Conservation (phyloP, 2,113 vertebrate genomes). For the Terrapene triunguis region DNA sequence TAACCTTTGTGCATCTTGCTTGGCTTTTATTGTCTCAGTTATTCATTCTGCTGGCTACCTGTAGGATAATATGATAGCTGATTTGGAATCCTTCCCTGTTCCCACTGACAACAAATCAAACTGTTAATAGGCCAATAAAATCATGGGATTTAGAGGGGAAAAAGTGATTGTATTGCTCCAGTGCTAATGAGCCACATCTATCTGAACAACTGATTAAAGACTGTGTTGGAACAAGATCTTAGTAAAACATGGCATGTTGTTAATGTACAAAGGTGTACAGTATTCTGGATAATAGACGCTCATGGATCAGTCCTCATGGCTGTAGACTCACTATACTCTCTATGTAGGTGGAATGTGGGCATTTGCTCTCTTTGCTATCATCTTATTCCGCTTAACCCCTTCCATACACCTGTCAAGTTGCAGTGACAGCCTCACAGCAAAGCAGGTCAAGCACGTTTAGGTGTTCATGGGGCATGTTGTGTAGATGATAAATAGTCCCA, state of each 20-base stretch:
- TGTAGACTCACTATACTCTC: neutral
- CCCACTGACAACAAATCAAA: conserved; percentile 79
- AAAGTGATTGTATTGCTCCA: conserved; percentile 75
- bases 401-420: neutral
- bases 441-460: conserved; percentile 38
- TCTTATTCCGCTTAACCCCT: conserved; percentile 34
- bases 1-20: conserved; percentile 18
- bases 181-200: conserved; percentile 79
- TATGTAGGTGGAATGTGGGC: neutral
- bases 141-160: conserved; percentile 68
- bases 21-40: conserved; percentile 44
- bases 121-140: conserved; percentile 80
- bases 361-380: neutral
- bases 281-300: neutral
- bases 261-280: conserved; percentile 8
- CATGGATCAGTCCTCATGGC: neutral
- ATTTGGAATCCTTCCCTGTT: conserved; percentile 65
- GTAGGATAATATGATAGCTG: conserved; percentile 70
- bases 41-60: conserved; percentile 57
- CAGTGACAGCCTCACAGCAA: neutral
- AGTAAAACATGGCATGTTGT: neutral
- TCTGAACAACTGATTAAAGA: conserved; percentile 77
- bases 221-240: conserved; percentile 28
- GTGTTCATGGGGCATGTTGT: conserved; percentile 46
- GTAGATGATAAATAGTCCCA: conserved; percentile 74